Evolutionary conservation across 2,888 invertebrate genomes (phyloP).

Genomic region (Hypolimnas misippus): DNA sequence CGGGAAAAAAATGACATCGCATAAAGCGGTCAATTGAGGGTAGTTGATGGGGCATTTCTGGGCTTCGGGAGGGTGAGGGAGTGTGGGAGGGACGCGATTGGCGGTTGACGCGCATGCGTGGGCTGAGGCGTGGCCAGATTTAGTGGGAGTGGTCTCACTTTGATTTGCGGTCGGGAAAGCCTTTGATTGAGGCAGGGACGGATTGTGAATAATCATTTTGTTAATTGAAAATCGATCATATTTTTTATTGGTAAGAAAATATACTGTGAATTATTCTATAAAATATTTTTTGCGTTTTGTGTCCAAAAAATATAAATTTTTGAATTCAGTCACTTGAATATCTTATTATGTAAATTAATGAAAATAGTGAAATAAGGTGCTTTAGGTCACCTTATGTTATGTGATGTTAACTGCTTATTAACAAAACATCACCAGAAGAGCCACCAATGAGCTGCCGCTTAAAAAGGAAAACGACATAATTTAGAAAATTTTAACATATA

Average conservation of each 20-base stretch:
- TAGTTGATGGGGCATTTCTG: constrained; percentile 56
- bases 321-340: too few relatives aligned
- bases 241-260: background rate
- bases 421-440: too few relatives aligned
- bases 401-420: too few relatives aligned
- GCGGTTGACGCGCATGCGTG: constrained; percentile 67
- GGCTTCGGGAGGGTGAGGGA: constrained; percentile 46
- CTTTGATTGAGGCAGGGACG: constrained; percentile 75
- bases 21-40: constrained; percentile 75
- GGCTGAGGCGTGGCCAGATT: constrained; percentile 66
- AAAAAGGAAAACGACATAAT: too few relatives aligned
- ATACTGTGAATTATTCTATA: too few relatives aligned
- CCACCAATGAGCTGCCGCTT: too few relatives aligned
- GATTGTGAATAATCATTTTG: constrained; percentile 39
- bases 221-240: background rate
- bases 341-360: too few relatives aligned
- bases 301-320: too few relatives aligned
- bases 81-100: constrained; percentile 58
- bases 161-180: constrained; percentile 80
- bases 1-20: constrained; percentile 78
- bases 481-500: too few relatives aligned
- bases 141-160: constrained; percentile 75
- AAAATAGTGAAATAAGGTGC: too few relatives aligned
- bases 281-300: too few relatives aligned
- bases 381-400: too few relatives aligned